These are phyloP conservation scores for Chaetodon auriga DNA, from an alignment of 2,113 vertebrate genomes.

Conservation along the genomic window DNA sequence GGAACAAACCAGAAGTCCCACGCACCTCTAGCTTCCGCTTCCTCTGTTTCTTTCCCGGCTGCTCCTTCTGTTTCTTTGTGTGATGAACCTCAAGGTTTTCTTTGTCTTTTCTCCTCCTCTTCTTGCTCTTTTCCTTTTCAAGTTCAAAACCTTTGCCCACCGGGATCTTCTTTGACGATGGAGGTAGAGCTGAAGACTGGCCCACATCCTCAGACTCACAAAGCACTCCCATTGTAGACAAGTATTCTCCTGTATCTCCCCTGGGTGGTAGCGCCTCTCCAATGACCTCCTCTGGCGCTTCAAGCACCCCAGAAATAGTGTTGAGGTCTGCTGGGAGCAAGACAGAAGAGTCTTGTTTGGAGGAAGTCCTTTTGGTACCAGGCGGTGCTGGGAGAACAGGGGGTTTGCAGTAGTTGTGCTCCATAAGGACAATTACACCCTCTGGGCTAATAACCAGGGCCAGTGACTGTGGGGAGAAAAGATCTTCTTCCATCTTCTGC, in stretches of 20 bases:
- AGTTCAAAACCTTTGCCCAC: constrained; percentile 61
- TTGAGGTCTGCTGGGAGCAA: constrained; percentile 83
- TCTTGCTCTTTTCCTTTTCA: constrained; percentile 79
- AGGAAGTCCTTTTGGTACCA: constrained; percentile 64
- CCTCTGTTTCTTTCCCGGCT: constrained; percentile 77
- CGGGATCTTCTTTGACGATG: constrained; percentile 72
- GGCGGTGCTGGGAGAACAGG: constrained; percentile 63
- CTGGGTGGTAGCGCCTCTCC: constrained; percentile 73
- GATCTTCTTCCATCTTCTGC: constrained; percentile 80
- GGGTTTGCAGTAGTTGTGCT: constrained; percentile 91
- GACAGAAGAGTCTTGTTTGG: constrained; percentile 78
- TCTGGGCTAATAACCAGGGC: constrained; percentile 67
- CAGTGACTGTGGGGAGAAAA: constrained; percentile 65
- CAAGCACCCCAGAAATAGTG: constrained; percentile 82
- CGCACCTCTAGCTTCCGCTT: constrained; percentile 82
- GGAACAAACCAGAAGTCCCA: constrained; percentile 24
- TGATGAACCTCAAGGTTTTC: constrained; percentile 78
- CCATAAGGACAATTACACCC: constrained; percentile 84
- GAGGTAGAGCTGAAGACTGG: constrained; percentile 39
- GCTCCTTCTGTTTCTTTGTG: constrained; percentile 78
- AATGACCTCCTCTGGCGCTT: constrained; percentile 87
- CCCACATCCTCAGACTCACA: constrained; percentile 64
- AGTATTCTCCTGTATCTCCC: constrained; percentile 71
- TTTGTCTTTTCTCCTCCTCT: constrained; percentile 83
- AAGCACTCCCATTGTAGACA: constrained; percentile 58